A percentile compares a stretch with the other conserved stretches of the same genome.
Evolutionary conservation across 1,140 invertebrate genomes (phyloP).

Genomic region (Papilio helenus): DNA sequence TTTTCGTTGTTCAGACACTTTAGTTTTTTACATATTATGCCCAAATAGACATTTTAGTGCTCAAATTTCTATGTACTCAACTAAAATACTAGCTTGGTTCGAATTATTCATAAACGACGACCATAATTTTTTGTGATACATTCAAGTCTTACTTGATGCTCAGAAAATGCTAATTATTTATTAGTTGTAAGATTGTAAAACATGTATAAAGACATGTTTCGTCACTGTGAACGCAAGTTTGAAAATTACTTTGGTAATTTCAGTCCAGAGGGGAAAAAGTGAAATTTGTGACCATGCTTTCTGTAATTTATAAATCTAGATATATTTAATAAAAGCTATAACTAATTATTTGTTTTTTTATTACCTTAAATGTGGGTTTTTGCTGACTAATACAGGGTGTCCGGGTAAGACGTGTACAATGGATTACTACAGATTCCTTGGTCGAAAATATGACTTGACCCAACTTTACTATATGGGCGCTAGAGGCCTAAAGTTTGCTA

Average conservation of each 20-base stretch:
- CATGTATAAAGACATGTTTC: background rate
- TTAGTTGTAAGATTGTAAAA: constrained; percentile 3
- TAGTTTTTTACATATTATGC: too few species aligned
- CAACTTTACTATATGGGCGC: too few species aligned
- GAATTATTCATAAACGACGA: background rate
- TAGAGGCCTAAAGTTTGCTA: too few species aligned
- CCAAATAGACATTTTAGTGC: too few species aligned
- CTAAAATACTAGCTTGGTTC: too few species aligned
- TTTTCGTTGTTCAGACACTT: too few species aligned
- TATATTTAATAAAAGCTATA: background rate
- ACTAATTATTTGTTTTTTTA: background rate
- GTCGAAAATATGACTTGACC: too few species aligned
- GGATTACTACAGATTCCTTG: too few species aligned
- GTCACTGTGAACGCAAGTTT: background rate
- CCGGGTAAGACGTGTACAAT: too few species aligned
- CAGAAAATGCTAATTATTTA: background rate
- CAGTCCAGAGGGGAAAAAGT: background rate
- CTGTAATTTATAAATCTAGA: background rate
- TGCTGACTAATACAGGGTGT: background rate
- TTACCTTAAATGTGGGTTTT: background rate
- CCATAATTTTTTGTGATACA: constrained; percentile 6
- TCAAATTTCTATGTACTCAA: too few species aligned
- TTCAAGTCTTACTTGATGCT: background rate
- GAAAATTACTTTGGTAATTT: background rate
- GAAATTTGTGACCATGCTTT: background rate